Evolutionary conservation across 2,113 vertebrate species (phyloP).

Genomic region (Oostethus manadensis): DNA sequence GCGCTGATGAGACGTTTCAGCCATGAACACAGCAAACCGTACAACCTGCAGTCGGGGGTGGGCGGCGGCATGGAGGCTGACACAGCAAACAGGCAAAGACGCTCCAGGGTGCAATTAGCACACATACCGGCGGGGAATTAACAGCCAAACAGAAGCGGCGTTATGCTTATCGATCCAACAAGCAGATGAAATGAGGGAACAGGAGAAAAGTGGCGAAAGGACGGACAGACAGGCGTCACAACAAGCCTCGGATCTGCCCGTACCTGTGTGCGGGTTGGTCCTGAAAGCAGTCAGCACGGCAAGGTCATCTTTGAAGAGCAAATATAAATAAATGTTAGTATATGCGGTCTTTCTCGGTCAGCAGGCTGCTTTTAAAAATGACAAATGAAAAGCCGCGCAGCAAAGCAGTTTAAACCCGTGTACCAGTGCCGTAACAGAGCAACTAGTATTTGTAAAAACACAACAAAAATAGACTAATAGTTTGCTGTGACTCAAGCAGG

Average conservation of each 20-base stretch:
- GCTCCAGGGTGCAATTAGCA: constrained; percentile 30
- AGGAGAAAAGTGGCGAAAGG: background rate
- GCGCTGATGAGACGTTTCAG: constrained; percentile 15
- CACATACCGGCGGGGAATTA: constrained; percentile 7
- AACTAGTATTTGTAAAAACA: background rate
- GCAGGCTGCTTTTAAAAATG: background rate
- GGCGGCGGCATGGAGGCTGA: constrained; percentile 25
- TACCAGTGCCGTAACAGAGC: background rate
- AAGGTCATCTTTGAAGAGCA: constrained; percentile 60
- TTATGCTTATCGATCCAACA: background rate
- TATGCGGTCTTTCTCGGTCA: too few relatives aligned
- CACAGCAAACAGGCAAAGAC: constrained; percentile 20
- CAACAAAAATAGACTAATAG: background rate
- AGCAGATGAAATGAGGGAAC: constrained; percentile 2
- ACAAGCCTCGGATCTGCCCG: constrained; percentile 51
- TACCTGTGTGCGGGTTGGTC: constrained; percentile 70
- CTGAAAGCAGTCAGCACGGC: constrained; percentile 67
- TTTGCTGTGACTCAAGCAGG: constrained; percentile 29
- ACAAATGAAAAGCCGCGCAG: background rate
- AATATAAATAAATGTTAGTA: constrained; percentile 38
- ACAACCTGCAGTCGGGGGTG: constrained; percentile 11
- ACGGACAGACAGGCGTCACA: constrained; percentile 60
- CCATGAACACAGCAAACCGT: constrained; percentile 13
- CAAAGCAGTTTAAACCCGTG: background rate
- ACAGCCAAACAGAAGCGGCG: constrained; percentile 34